Evolutionary conservation across 2,113 vertebrate genomes (phyloP), one percentile per base, ranked within the genome.

Genomic region (Speoplatyrhinus poulsoni): DNA sequence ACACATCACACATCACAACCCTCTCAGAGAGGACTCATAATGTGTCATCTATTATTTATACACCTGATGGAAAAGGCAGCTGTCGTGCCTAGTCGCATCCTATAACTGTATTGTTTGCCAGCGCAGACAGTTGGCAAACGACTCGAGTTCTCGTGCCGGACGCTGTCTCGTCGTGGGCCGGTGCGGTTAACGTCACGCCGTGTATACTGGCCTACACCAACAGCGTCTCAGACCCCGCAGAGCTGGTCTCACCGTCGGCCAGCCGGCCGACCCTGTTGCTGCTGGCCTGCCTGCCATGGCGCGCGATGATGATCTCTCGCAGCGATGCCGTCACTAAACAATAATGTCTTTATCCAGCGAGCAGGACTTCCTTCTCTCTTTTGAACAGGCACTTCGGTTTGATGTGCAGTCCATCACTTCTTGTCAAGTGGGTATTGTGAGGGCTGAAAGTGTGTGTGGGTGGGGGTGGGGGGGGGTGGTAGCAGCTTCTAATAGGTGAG

Each of bases 11-110:
- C 82, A 85, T 87, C 84, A 83, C 72, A 80, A 79, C 64, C 70
- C 67, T 82, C 78, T 89, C 83, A 69, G 82, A 85, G 89, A 88
- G 83, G 67, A 77, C 75, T 83, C 87, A 66, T 90, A 90, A 88
- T 89, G 86, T 84, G 68, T 91, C 78, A 91, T 91, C 81, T 86
- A 92, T 93, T 93, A 93, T 93, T 92, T 87, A 93, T 83, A 79
- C 48, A 77, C 62, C 69, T 79, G 77, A 84, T 82, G 84, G 80
- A 88, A 84, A 85, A 85, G 83, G 87, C 88, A 88, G 82, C 89
- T 89, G 87, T 69, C 84, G 77, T 77, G 83, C 67, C 73, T 82
- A 89, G 82, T 73, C 87, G 79, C 85, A 79, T 80, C 82, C 81
- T 81, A 78, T 85, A 74, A 87, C 75, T 78, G 62, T 81, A 58